Percentiles rank a stretch among this genome's conserved stretches.
These are phyloP conservation scores for Neofelis nebulosa DNA, from an alignment of 2,113 vertebrate species.

Conservation along the genomic window DNA sequence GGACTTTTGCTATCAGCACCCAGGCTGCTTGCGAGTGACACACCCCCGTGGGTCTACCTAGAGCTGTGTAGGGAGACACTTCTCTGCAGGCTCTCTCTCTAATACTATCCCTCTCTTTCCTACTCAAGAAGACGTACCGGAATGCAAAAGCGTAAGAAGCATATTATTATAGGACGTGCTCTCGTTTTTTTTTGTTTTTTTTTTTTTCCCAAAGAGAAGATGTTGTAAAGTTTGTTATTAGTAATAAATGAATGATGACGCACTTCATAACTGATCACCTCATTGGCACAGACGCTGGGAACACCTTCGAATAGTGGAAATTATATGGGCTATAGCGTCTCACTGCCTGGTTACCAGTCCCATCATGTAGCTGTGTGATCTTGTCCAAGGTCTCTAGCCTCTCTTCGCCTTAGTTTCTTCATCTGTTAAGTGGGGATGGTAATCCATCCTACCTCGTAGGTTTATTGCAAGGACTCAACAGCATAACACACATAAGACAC, in stretches of 20 bases:
- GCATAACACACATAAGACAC: background rate
- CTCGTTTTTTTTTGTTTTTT: background rate
- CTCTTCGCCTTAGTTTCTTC: background rate
- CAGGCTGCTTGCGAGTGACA: rapidly evolving
- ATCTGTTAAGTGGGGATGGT: background rate
- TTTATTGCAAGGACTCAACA: background rate
- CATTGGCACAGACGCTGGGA: background rate
- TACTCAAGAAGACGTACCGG: background rate
- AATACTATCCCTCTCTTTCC: background rate
- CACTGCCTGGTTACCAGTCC: background rate
- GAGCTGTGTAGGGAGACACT: background rate
- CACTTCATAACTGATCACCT: slow-evolving; percentile 15
- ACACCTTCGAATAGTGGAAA: background rate
- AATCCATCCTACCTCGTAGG: background rate
- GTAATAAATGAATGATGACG: slow-evolving; percentile 13
- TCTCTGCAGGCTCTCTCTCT: background rate
- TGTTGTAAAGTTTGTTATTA: slow-evolving; percentile 50
- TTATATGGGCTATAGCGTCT: background rate
- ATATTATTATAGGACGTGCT: background rate
- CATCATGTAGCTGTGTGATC: background rate
- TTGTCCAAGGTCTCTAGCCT: background rate
- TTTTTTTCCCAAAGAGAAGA: background rate
- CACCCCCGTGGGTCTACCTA: rapidly evolving
- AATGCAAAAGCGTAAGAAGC: background rate
- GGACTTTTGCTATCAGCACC: background rate